A percentile compares a stretch with the other conserved stretches of the same genome.
Conservation (phyloP, 2,113 vertebrate species). For the Cephalopterus ornatus region DNA sequence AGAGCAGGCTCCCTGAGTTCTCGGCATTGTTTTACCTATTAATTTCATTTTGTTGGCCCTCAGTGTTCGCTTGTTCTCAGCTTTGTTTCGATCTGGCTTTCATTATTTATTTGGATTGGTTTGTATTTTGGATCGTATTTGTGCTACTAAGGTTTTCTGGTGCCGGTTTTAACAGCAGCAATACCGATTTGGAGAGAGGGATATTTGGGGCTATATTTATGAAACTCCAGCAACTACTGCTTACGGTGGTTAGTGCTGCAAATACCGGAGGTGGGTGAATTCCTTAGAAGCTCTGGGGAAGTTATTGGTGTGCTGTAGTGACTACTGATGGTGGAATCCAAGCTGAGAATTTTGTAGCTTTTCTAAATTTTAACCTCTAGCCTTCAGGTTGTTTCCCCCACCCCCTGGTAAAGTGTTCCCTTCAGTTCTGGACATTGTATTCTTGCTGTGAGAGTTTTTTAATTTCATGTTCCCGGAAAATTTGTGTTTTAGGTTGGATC, state of each 20-base stretch:
- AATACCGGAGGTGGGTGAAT: background rate
- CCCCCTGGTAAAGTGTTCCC: background rate
- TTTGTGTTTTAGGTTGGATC: background rate
- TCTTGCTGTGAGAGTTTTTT: background rate
- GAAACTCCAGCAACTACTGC: background rate
- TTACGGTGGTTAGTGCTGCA: background rate
- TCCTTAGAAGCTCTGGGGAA: background rate
- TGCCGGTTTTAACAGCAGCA: background rate
- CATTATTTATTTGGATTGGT: background rate
- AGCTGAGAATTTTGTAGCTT: background rate
- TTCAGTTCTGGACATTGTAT: background rate
- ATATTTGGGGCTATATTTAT: background rate
- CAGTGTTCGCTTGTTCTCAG: background rate
- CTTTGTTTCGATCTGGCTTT: background rate
- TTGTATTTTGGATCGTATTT: background rate
- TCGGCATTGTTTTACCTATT: background rate
- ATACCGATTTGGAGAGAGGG: background rate
- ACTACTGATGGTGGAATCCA: background rate
- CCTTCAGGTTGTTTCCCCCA: background rate
- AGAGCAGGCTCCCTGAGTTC: background rate
- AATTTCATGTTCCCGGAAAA: background rate
- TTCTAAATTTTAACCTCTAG: background rate
- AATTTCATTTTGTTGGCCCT: background rate
- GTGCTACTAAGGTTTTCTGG: background rate
- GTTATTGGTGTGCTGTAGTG: background rate